These are phyloP conservation scores for Eilema griseolum DNA, from an alignment of 2,888 invertebrate genomes.

Conservation along the genomic window DNA sequence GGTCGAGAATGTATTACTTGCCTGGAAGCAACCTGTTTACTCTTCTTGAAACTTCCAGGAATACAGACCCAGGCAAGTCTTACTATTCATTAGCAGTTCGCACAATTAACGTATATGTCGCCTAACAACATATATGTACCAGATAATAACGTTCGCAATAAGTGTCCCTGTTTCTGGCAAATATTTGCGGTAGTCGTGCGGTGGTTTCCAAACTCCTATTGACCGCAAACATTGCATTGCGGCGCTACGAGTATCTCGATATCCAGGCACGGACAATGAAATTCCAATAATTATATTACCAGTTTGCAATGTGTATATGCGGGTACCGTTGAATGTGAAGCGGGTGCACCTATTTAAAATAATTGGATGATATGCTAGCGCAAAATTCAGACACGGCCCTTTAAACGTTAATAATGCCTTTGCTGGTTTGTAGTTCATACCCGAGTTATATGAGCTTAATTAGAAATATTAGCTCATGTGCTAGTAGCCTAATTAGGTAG, in stretches of 20 bases:
- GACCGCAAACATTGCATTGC: slow-evolving; percentile 69
- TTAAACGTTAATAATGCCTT: not conserved
- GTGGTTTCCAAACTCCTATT: slow-evolving; percentile 62
- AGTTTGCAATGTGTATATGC: slow-evolving; percentile 47
- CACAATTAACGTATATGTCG: slow-evolving; percentile 6
- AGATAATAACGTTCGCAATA: slow-evolving; percentile 51
- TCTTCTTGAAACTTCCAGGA: no score
- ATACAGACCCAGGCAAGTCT: no score
- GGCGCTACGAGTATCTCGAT: slow-evolving; percentile 55
- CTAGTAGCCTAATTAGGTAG: not conserved
- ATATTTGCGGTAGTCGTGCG: slow-evolving; percentile 62
- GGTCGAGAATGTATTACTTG: no score
- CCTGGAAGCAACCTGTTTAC: no score
- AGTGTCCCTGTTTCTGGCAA: slow-evolving; percentile 59
- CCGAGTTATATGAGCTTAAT: not conserved
- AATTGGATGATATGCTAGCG: not conserved
- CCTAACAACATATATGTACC: slow-evolving; percentile 22
- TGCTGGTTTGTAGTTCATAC: not conserved
- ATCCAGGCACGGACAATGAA: slow-evolving; percentile 58
- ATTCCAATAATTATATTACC: slow-evolving; percentile 68
- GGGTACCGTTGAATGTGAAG: slow-evolving; percentile 43
- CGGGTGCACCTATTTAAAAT: slow-evolving; percentile 14
- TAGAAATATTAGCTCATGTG: not conserved
- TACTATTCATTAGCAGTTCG: not conserved
- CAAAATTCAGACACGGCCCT: not conserved